phyloP scores from a whole-genome alignment of 2,113 vertebrate genomes.

The Trematocara zebra region DNA sequence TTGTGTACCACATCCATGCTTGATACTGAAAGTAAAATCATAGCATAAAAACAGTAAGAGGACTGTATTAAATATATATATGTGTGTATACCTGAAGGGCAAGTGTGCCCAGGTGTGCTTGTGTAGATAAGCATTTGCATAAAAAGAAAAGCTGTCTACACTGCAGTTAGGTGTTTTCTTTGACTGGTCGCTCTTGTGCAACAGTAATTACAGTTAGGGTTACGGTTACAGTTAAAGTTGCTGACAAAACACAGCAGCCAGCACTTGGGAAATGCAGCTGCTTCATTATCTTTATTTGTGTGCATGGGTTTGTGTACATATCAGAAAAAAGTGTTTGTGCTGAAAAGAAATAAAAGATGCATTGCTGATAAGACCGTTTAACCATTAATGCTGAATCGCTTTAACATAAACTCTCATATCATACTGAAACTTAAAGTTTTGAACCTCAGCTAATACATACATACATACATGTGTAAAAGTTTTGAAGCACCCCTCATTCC shows the following conservation, averaged over 20 bases:
- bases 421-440: background rate
- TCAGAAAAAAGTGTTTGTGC: conserved; percentile 18
- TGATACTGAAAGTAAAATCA: background rate
- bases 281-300: conserved; percentile 33
- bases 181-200: conserved; percentile 42
- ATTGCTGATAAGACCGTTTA: background rate
- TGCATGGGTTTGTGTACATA: conserved; percentile 9
- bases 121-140: background rate
- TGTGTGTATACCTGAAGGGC: background rate
- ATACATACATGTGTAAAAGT: background rate
- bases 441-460: background rate
- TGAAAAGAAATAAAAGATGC: background rate
- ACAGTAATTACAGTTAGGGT: conserved; percentile 52
- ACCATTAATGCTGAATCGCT: background rate
- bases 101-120: conserved; percentile 26
- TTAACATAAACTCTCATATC: background rate
- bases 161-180: conserved; percentile 20
- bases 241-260: conserved; percentile 56
- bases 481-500: background rate
- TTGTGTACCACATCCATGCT: background rate
- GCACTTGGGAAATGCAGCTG: conserved; percentile 56
- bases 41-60: background rate
- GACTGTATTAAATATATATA: background rate
- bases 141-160: conserved; percentile 5
- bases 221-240: conserved; percentile 48